Evolutionary conservation across 1,140 invertebrate species (phyloP).

Genomic region (Euwallacea similis): DNA sequence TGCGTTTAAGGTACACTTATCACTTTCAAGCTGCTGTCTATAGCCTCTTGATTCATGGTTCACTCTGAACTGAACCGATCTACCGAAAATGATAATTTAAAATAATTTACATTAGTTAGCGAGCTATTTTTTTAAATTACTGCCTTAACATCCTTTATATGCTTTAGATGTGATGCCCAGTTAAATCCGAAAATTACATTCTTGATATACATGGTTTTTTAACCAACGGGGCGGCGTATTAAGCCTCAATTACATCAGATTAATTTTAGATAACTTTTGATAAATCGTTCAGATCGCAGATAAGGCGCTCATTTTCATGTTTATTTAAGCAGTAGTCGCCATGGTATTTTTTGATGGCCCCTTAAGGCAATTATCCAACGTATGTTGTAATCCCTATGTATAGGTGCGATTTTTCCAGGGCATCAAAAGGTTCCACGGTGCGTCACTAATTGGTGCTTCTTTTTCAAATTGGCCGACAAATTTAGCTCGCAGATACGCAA

Average conservation of each 20-base stretch:
- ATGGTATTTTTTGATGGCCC: too few species aligned
- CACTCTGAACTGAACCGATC: too few species aligned
- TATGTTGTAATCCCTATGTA: too few species aligned
- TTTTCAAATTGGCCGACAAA: slow-evolving; percentile 28
- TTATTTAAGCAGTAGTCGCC: too few species aligned
- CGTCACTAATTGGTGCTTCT: slow-evolving; percentile 23
- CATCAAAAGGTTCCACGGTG: neutral
- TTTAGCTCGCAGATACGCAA: slow-evolving; percentile 18
- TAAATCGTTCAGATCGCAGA: too few species aligned
- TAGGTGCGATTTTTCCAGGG: too few species aligned
- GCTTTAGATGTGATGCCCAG: neutral
- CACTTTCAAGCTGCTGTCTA: too few species aligned
- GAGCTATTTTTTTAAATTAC: slow-evolving; percentile 11
- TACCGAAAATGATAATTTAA: slow-evolving; percentile 10
- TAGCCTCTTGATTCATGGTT: too few species aligned
- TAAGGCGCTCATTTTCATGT: neutral
- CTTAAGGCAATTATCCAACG: too few species aligned
- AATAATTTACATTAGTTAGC: slow-evolving; percentile 18
- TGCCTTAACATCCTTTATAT: slow-evolving; percentile 5
- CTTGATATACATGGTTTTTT: slow-evolving; percentile 5
- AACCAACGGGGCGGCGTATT: slow-evolving; percentile 1
- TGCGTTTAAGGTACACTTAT: too few species aligned
- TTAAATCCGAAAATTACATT: neutral
- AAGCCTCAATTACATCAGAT: slow-evolving; percentile 15
- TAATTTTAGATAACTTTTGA: slow-evolving; percentile 14